Percentiles rank a stretch among this genome's conserved stretches.
Conservation (phyloP, 2,113 vertebrate species). For the Prinia subflava region DNA sequence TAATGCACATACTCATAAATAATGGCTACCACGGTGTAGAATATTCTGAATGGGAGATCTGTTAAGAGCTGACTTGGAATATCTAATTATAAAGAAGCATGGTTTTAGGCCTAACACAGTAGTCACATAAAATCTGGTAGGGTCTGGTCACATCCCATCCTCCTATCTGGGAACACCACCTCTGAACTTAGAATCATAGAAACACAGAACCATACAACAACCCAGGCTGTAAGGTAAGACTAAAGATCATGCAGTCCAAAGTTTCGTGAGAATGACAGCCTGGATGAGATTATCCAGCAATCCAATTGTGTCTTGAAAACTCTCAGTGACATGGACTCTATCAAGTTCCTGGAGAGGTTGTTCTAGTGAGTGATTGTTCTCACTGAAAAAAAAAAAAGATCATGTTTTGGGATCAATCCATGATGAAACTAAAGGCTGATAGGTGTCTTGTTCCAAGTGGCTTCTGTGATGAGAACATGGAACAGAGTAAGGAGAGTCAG, state of each 20-base stretch:
- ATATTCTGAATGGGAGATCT: background rate
- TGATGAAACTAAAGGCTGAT: background rate
- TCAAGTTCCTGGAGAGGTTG: background rate
- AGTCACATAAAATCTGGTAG: background rate
- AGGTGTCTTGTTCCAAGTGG: background rate
- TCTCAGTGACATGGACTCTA: background rate
- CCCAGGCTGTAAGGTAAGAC: background rate
- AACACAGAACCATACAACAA: background rate
- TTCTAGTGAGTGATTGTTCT: background rate
- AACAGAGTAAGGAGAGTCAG: background rate
- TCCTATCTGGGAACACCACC: background rate
- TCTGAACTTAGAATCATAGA: background rate
- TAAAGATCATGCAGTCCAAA: background rate
- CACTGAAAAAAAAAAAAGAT: too few species aligned
- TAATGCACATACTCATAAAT: background rate
- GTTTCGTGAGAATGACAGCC: background rate
- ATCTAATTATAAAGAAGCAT: background rate
- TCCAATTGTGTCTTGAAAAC: accelerated
- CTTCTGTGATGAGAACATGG: background rate
- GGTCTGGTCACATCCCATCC: background rate
- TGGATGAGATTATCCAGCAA: background rate
- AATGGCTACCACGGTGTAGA: background rate
- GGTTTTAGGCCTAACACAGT: background rate
- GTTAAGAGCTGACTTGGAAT: background rate
- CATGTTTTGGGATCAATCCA: background rate